phyloP scores from a whole-genome alignment of 2,113 vertebrate species.

The Mus pahari region DNA sequence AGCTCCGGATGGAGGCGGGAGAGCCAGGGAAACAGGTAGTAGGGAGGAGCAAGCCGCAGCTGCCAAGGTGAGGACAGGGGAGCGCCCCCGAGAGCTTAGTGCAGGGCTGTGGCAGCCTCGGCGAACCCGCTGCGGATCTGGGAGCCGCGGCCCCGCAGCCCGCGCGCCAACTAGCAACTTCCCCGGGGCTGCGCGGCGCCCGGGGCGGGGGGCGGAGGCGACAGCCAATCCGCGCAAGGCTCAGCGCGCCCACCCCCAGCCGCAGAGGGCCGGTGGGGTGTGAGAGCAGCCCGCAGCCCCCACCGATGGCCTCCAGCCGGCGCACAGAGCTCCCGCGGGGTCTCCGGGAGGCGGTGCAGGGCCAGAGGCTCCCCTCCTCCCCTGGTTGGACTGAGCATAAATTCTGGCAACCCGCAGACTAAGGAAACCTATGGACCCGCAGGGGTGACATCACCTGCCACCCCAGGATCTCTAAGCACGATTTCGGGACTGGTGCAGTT shows the following conservation, averaged over 20 bases:
- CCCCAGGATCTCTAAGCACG: constrained; percentile 80
- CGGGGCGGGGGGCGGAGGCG: constrained; percentile 66
- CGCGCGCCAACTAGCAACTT: constrained; percentile 79
- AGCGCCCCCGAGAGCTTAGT: constrained; percentile 38
- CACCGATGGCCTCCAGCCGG: background rate
- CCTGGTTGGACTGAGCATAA: background rate
- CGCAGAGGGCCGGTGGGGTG: constrained; percentile 45
- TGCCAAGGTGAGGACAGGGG: background rate
- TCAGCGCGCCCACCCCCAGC: constrained; percentile 50
- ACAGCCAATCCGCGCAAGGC: constrained; percentile 72
- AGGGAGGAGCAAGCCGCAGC: constrained; percentile 58
- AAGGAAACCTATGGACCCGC: constrained; percentile 60
- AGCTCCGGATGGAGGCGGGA: constrained; percentile 42
- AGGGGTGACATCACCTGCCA: constrained; percentile 82
- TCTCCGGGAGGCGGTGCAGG: background rate
- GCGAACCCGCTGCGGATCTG: constrained; percentile 46
- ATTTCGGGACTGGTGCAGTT: constrained; percentile 39
- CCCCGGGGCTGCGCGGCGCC: constrained; percentile 66
- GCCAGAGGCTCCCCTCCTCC: background rate
- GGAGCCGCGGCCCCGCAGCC: constrained; percentile 71
- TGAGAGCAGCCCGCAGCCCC: background rate
- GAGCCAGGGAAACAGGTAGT: constrained; percentile 78
- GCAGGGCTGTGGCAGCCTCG: background rate
- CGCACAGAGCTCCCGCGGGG: background rate
- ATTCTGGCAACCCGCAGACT: constrained; percentile 38